Evolutionary conservation across 2,113 vertebrate species (phyloP).

Genomic region (Panthera leo): DNA sequence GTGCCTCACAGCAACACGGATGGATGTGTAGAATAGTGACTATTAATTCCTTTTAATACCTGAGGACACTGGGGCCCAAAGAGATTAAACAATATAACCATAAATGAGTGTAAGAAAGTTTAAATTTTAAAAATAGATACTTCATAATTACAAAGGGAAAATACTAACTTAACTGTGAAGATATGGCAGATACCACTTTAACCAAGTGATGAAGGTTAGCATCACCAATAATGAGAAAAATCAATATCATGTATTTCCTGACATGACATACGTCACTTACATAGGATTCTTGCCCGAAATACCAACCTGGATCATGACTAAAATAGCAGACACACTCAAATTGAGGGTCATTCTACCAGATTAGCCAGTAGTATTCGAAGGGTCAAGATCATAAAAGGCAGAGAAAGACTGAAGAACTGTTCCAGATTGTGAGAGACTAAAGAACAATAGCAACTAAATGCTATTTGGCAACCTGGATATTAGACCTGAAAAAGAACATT

Average conservation of each 20-base stretch:
- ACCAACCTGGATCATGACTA: neutral
- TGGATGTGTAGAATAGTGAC: neutral
- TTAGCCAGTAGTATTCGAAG: neutral
- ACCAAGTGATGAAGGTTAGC: neutral
- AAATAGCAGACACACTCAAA: neutral
- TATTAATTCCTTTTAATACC: neutral
- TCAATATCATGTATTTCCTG: neutral
- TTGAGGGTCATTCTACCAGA: neutral
- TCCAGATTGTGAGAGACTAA: neutral
- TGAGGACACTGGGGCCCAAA: neutral
- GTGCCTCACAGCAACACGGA: neutral
- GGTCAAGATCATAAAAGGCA: neutral
- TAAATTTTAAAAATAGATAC: neutral
- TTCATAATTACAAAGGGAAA: neutral
- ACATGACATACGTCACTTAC: neutral
- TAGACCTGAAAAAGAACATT: neutral
- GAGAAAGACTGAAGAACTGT: neutral
- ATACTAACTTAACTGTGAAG: neutral
- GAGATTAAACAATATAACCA: neutral
- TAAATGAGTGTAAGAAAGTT: neutral
- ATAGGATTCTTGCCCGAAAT: neutral
- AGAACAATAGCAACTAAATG: neutral
- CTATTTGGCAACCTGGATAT: neutral
- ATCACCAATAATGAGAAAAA: neutral
- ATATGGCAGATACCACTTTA: neutral